Evolutionary conservation across 2,797 vertebrate species (phyloP), one percentile per base, ranked within the genome.

Genomic region (Morus bassanus): DNA sequence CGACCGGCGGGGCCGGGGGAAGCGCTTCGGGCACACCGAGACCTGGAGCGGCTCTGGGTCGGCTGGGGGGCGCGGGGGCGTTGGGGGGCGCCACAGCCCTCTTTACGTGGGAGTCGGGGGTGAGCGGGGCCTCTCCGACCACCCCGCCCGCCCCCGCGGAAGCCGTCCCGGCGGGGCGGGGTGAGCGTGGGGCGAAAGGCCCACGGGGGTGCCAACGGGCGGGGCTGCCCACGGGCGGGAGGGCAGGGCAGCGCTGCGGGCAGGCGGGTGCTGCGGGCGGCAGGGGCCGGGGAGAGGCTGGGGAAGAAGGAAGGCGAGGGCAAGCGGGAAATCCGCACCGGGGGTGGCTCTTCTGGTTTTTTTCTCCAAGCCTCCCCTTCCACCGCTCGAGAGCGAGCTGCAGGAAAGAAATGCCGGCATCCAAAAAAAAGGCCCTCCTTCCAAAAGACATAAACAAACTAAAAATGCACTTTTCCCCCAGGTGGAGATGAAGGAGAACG

Each of bases 11-110:
- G 11, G 35, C 37, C 39, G 3, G 31, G 39, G 50, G 15, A 18
- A 27, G 33, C 4, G 2, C 6, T 81, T n/a, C 2, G 6, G 80
- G 22, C n/a, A 8, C 63, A 8, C 2, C 3, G 5, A 5, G 18
- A 46, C 17, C 19, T 2, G 60, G 45, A 45, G 22, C 35, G 2
- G 13, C 9, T 9, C 37, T 25, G 57, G 15, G 2, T 1, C 39
- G 22, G 43, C 3, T 33, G 27, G 48, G 31, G 25, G 43, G 41
- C 12, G 41, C 13, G 12, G 41, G 41, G 41, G 41, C 15, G 41
- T 15, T 41, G 41, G 4, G 23, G 35, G 18, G 30, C 28, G 65
- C 14, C 70, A 31, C 54, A 22, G 56, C 15, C 48, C 35, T 15
- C 73, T 69, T 31, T 1, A 50, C 13, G 0, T 25, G 76, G 45